Conservation (phyloP, 2,113 vertebrate genomes). For the Oxyura jamaicensis region DNA sequence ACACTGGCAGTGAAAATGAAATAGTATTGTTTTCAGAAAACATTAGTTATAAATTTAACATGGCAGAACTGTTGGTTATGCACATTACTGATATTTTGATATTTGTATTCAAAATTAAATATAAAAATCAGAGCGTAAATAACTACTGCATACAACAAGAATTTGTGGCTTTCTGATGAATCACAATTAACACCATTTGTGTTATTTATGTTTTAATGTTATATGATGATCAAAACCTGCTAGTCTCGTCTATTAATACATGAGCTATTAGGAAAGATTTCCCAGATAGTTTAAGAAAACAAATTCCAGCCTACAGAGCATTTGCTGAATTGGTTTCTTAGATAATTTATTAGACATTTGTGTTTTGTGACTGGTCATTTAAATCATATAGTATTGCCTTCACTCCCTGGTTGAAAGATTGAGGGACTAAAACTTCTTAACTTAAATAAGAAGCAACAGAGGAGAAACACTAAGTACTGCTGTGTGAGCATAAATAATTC, state of each 20-base stretch:
- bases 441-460: conserved; percentile 16
- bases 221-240: not conserved
- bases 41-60: not conserved
- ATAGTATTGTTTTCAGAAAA: not conserved
- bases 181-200: not conserved
- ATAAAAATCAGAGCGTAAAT: not conserved
- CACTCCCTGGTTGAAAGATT: not conserved
- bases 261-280: conserved; percentile 3
- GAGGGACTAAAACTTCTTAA: conserved; percentile 1
- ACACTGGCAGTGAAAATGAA: not conserved
- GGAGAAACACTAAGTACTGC: not conserved
- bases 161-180: not conserved
- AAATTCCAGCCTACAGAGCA: not conserved
- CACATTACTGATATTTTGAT: not conserved
- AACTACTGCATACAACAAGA: not conserved
- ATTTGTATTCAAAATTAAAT: not conserved
- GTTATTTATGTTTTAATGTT: not conserved
- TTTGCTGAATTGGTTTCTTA: conserved; percentile 22
- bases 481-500: not conserved
- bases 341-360: conserved; percentile 34
- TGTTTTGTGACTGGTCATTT: conserved; percentile 30
- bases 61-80: not conserved
- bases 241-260: not conserved
- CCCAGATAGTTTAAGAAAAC: conserved; percentile 37
- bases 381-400: conserved; percentile 15